Evolutionary conservation across 2,888 invertebrate genomes (phyloP).

Genomic region (Alloplasta piceator): DNA sequence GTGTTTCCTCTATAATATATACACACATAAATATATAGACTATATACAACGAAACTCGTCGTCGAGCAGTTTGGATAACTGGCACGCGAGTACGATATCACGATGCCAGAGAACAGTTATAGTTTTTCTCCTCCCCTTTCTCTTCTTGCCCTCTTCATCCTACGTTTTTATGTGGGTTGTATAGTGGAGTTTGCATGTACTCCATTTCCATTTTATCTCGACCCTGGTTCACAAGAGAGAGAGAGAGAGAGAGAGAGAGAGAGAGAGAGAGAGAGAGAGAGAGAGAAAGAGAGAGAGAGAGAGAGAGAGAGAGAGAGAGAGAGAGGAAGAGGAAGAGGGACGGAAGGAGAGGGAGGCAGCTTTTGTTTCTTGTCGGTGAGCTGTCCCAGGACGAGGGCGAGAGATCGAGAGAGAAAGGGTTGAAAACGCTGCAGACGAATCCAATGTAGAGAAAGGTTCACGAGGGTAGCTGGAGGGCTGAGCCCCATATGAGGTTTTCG

Average conservation of each 20-base stretch:
- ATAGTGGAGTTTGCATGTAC: conserved; percentile 52
- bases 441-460: conserved; percentile 20
- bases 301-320: neutral
- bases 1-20: neutral
- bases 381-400: conserved; percentile 5
- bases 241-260: neutral
- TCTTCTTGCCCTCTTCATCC: neutral
- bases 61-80: conserved; percentile 60
- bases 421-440: conserved; percentile 64
- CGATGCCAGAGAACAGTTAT: conserved; percentile 34
- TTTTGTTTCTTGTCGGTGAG: conserved; percentile 77
- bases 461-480: conserved; percentile 1
- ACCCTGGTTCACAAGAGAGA: conserved; percentile 58
- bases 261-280: conserved; percentile 1
- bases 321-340: too few relatives aligned
- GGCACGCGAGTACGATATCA: conserved; percentile 52
- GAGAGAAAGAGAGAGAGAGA: conserved; percentile 1
- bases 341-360: conserved; percentile 66
- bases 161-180: conserved; percentile 47
- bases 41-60: conserved; percentile 1
- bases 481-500: conserved; percentile 42
- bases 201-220: conserved; percentile 78
- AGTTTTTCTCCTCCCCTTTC: neutral
- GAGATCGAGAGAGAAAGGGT: conserved; percentile 55
- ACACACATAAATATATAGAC: neutral